phyloP scores from a whole-genome alignment of 2,888 invertebrate species.

The Pollenia amentaria region DNA sequence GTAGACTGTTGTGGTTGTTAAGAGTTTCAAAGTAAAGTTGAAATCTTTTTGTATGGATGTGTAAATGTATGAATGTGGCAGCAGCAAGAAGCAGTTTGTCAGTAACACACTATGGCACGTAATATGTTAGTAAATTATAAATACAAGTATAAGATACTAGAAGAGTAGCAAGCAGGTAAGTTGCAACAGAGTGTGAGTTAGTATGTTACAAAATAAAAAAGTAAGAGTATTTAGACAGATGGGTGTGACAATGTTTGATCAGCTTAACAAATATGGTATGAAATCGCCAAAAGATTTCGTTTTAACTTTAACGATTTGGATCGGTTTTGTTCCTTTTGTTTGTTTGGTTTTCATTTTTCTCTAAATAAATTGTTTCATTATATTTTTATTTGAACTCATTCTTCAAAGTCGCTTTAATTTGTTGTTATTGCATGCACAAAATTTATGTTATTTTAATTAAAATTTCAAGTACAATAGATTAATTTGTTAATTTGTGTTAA shows the following conservation, averaged over 20 bases:
- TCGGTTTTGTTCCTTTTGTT: not conserved
- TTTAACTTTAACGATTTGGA: constrained; percentile 3
- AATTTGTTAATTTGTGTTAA: too few species aligned
- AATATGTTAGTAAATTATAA: constrained; percentile 62
- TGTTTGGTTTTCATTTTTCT: not conserved
- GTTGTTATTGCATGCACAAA: not conserved
- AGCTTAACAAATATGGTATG: constrained; percentile 57
- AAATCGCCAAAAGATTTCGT: constrained; percentile 56
- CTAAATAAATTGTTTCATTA: not conserved
- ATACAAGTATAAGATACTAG: constrained; percentile 34
- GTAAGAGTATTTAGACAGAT: constrained; percentile 49
- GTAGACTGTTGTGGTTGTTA: constrained; percentile 24
- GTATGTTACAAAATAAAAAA: too few species aligned
- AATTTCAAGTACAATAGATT: too few species aligned
- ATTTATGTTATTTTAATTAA: too few species aligned
- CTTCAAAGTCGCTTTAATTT: not conserved
- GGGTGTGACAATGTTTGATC: constrained; percentile 65
- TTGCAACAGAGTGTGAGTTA: not conserved
- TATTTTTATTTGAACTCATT: constrained; percentile 18
- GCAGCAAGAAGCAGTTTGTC: constrained; percentile 44
- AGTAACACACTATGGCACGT: constrained; percentile 52
- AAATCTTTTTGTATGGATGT: not conserved
- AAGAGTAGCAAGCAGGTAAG: constrained; percentile 18
- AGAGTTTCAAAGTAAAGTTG: constrained; percentile 19
- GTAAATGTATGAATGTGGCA: constrained; percentile 28